phyloP scores from a whole-genome alignment of 1,140 invertebrate species.

The Drosophila simulans region DNA sequence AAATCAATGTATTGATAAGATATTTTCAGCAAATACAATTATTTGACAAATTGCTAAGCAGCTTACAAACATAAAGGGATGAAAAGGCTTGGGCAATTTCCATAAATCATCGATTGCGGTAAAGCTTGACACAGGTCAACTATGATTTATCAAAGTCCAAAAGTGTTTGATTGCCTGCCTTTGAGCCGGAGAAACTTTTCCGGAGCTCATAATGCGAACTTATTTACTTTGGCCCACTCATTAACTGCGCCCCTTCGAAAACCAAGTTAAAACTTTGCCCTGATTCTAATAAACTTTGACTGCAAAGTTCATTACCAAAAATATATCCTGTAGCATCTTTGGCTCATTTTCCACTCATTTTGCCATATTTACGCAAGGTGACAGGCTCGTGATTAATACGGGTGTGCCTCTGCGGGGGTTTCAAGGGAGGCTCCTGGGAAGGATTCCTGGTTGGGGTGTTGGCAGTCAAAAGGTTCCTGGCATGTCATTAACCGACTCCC shows the following conservation, averaged over 20 bases:
- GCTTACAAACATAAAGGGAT: constrained; percentile 33
- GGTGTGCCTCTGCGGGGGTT: constrained; percentile 2
- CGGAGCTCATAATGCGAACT: constrained; percentile 32
- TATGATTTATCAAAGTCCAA: constrained; percentile 59
- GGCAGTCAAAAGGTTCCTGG: constrained; percentile 43
- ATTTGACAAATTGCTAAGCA: constrained; percentile 61
- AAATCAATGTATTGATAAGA: constrained; percentile 56
- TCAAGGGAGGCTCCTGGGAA: no score
- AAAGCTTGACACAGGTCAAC: constrained; percentile 35
- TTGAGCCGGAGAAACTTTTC: constrained; percentile 25
- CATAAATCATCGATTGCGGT: constrained; percentile 45
- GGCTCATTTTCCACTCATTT: constrained; percentile 69
- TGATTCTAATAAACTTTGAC: constrained; percentile 63
- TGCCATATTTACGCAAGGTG: constrained; percentile 78
- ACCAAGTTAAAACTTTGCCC: constrained; percentile 52
- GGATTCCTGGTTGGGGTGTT: background rate
- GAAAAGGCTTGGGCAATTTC: background rate
- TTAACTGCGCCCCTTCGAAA: constrained; percentile 44
- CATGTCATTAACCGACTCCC: constrained; percentile 53
- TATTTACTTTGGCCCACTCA: constrained; percentile 52
- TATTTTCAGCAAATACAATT: constrained; percentile 48
- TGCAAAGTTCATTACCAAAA: constrained; percentile 66
- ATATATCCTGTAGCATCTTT: constrained; percentile 46
- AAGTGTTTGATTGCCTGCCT: constrained; percentile 49
- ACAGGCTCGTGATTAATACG: constrained; percentile 78